Percentiles rank a stretch among this genome's conserved stretches.
phyloP scores from a whole-genome alignment of 2,113 vertebrate species.

The Pseudolaguvia tuberculata region DNA sequence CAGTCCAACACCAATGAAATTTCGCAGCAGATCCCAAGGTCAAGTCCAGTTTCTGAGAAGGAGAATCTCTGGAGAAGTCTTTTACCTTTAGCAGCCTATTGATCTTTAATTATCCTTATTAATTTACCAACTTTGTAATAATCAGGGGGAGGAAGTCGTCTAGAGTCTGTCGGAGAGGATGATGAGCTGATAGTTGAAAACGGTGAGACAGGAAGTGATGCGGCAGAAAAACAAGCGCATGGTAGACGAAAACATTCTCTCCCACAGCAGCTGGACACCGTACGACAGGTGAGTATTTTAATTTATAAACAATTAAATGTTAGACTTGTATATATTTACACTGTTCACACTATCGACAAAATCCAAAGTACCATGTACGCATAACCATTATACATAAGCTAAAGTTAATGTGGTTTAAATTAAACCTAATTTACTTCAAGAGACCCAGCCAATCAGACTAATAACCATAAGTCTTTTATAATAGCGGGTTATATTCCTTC shows the following conservation, averaged over 20 bases:
- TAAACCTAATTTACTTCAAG: background rate
- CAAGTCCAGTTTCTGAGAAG: conserved; percentile 10
- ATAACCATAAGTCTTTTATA: background rate
- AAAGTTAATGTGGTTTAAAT: background rate
- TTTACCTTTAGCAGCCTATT: background rate
- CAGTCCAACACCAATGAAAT: conserved; percentile 76
- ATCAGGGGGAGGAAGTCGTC: conserved; percentile 76
- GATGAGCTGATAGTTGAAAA: conserved; percentile 86
- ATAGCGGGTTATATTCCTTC: background rate
- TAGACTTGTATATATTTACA: too few relatives aligned
- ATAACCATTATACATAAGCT: background rate
- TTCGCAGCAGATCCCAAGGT: conserved; percentile 84
- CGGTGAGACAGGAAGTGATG: conserved; percentile 65
- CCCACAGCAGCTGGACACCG: conserved; percentile 83
- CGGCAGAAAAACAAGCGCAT: conserved; percentile 70
- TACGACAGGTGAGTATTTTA: conserved; percentile 73
- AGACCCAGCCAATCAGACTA: background rate
- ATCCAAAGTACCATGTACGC: background rate
- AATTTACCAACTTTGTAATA: background rate
- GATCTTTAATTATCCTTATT: background rate
- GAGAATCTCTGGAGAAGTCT: background rate
- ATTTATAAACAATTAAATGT: background rate
- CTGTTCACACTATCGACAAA: too few relatives aligned
- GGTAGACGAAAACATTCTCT: conserved; percentile 89
- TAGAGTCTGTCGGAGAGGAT: conserved; percentile 92